Base-by-base conservation (phyloP, 2,797 vertebrate species). In the Schizopygopsis pylzovi region DNA sequence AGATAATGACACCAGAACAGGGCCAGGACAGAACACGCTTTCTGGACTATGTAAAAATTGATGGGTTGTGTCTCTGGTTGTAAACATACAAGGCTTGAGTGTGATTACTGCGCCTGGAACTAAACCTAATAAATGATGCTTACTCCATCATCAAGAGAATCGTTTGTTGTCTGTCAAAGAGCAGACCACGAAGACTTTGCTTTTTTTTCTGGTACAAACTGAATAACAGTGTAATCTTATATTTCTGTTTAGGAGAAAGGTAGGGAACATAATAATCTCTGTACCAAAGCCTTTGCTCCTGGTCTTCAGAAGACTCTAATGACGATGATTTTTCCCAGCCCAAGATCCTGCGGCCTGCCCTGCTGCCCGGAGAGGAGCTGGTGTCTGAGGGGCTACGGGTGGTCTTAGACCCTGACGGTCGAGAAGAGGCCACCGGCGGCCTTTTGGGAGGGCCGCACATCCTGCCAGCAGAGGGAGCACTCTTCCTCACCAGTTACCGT, bases 401-500 rank as follows among this genome's bases (percentile, higher is more conserved):
- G 81, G 94, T 99, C 1, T 92, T 99, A 87, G 98, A 99, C 91
- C 96, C 97, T 65, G 98, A 99, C 15, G 98, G 98, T 75, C 95
- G 98, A 88, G 98, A 99, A 89, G 98, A 99, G 89, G 97, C 98
- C 67, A 97, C 97, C 0, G 98, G 98, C 87, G 98, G 98, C 15
- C 94, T 98, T 71, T 93, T 98, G 37, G 98, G 98, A 92, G 98
- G 98, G 1, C 98, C 98, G 70, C 98, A 98, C 90, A 98, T 99
- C 90, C 95, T 99, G 25, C 98, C 98, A 86, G 98, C 98, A 93
- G 98, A 99, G 96, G 98, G 98, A 86, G 98, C 98, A 22, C 95
- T 99, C 71, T 99, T 99, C 91, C 98, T 99, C 86, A 99, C 98
- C 77, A 98, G 97, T 22, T 99, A 99, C 90, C 96, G 98, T 81